These are phyloP conservation scores for Delia radicum DNA, from an alignment of 1,140 invertebrate genomes.

Conservation along the genomic window DNA sequence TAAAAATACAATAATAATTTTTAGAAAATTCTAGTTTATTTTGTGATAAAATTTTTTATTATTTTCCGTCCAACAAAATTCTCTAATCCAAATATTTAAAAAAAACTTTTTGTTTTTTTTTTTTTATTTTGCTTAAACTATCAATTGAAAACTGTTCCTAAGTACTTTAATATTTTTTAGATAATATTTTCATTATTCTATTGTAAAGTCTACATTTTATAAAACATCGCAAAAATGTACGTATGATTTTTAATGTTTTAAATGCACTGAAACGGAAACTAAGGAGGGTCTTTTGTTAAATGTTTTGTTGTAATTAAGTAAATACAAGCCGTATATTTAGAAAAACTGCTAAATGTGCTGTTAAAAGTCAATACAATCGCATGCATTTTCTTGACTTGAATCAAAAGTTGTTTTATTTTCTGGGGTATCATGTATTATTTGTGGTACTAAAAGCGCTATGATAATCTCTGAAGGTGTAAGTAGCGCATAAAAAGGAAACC, in stretches of 20 bases:
- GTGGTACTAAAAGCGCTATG: neutral
- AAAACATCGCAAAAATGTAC: neutral
- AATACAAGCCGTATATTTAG: neutral
- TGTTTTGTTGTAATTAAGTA: conserved; percentile 14
- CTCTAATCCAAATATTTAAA: no score
- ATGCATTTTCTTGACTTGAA: neutral
- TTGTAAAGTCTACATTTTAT: neutral
- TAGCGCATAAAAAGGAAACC: neutral
- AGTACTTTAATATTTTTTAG: no score
- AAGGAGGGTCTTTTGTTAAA: neutral
- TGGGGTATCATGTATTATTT: neutral
- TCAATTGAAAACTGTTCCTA: neutral
- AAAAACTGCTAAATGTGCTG: conserved; percentile 7
- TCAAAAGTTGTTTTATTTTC: neutral
- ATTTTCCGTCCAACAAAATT: no score
- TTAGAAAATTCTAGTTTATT: no score
- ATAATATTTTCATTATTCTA: neutral
- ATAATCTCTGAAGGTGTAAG: neutral
- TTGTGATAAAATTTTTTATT: no score
- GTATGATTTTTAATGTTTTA: neutral
- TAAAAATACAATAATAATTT: no score
- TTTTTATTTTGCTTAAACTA: neutral
- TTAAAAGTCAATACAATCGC: neutral
- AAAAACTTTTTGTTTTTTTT: no score
- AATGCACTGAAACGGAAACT: conserved; percentile 2